Evolutionary conservation across 2,888 invertebrate species (phyloP).

Genomic region (Catonia carolina): DNA sequence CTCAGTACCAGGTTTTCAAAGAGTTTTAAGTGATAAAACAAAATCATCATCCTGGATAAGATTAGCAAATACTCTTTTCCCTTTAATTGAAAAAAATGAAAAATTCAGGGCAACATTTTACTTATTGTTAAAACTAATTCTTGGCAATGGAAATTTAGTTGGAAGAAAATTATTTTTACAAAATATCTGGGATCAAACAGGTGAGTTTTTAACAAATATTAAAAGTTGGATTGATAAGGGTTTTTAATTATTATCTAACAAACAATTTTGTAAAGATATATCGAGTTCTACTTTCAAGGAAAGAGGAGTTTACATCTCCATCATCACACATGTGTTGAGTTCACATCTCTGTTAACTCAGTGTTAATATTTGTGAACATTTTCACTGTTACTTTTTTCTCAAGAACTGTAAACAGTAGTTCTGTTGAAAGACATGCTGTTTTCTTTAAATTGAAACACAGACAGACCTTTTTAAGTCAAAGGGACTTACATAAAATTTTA

Average conservation of each 20-base stretch:
- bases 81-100: neutral
- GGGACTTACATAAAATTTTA: too few relatives aligned
- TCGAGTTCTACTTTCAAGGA: neutral
- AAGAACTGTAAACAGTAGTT: too few relatives aligned
- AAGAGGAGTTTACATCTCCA: neutral
- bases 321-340: neutral
- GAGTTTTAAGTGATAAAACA: neutral
- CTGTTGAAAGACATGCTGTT: too few relatives aligned
- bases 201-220: neutral
- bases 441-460: too few relatives aligned
- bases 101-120: neutral
- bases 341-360: neutral
- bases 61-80: neutral
- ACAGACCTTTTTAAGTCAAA: too few relatives aligned
- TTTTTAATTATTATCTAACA: neutral
- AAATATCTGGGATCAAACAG: neutral
- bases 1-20: conserved; percentile 1
- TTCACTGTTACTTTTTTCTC: too few relatives aligned
- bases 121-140: neutral
- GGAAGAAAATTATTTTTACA: neutral
- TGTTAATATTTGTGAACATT: too few relatives aligned
- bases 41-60: conserved; percentile 3
- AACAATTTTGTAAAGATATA: neutral
- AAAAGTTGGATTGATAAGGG: neutral
- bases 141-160: neutral